phyloP scores from a whole-genome alignment of 1,140 invertebrate species.

The Battus philenor region DNA sequence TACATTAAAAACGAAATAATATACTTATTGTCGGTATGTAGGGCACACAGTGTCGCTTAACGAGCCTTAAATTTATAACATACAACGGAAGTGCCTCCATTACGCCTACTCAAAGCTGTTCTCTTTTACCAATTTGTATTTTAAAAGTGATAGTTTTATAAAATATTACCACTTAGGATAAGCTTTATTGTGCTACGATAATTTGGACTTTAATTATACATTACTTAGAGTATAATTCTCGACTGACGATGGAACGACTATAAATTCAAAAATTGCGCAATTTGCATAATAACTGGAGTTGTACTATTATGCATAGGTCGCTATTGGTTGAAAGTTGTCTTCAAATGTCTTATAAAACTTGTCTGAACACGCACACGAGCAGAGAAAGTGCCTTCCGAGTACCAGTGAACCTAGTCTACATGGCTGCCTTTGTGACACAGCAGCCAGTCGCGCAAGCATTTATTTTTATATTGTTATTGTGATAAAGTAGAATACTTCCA shows the following conservation, averaged over 20 bases:
- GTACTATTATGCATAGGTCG: conserved; percentile 27
- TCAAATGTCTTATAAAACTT: background rate
- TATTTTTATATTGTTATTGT: conserved; percentile 72
- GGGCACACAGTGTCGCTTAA: conserved; percentile 34
- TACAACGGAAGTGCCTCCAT: conserved; percentile 33
- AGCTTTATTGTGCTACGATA: conserved; percentile 9
- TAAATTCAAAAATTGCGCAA: too few species aligned
- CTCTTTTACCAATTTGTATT: conserved; percentile 19
- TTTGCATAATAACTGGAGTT: conserved; percentile 35
- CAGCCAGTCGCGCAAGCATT: conserved; percentile 67
- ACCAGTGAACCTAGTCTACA: conserved; percentile 68
- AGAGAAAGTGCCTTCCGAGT: conserved; percentile 55
- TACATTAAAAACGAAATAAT: conserved; percentile 10
- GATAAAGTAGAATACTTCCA: conserved; percentile 35
- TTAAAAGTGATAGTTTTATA: conserved; percentile 11
- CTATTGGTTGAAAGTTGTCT: too few species aligned
- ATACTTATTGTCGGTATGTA: conserved; percentile 10
- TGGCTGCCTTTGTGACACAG: conserved; percentile 33
- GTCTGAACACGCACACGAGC: conserved; percentile 14
- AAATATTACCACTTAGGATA: conserved; percentile 13
- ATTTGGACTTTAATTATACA: conserved; percentile 1
- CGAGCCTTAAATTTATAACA: conserved; percentile 23
- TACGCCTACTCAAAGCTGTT: conserved; percentile 16
- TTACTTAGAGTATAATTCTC: conserved; percentile 3
- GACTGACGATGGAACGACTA: conserved; percentile 14